Evolutionary conservation across 2,113 vertebrate genomes (phyloP).

Genomic region (Canis aureus): DNA sequence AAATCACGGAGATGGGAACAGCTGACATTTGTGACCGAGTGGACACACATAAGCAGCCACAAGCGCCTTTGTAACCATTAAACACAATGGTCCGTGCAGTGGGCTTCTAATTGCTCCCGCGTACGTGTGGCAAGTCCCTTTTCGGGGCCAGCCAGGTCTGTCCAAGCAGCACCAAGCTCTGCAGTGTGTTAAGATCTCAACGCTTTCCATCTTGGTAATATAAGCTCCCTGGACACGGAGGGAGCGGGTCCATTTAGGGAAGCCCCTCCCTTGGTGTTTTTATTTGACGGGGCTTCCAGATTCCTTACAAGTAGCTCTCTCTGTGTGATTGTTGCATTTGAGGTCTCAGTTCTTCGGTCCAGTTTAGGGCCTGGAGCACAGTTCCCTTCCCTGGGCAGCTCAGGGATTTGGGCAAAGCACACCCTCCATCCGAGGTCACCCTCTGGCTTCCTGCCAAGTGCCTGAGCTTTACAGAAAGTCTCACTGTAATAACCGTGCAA

Average conservation of each 20-base stretch:
- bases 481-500: constrained; percentile 74
- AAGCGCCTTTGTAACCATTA: neutral
- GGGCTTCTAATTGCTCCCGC: neutral
- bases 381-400: fast-evolving
- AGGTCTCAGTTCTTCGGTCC: neutral
- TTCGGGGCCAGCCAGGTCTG: neutral
- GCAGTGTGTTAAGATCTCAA: no score
- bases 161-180: neutral
- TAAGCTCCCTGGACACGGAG: neutral
- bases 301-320: neutral
- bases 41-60: no score
- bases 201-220: neutral
- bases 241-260: fast-evolving
- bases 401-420: constrained; percentile 60
- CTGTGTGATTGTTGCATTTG: neutral
- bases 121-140: fast-evolving
- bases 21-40: neutral
- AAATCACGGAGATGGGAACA: neutral
- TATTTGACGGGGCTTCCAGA: neutral
- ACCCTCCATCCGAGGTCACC: constrained; percentile 55
- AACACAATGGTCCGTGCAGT: neutral
- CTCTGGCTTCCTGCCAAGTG: constrained; percentile 67
- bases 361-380: neutral
- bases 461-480: constrained; percentile 70
- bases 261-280: neutral